Evolutionary conservation across 1,140 invertebrate genomes (phyloP), one percentile per base, ranked within the genome.

Genomic region (Nixonia krombeini): DNA sequence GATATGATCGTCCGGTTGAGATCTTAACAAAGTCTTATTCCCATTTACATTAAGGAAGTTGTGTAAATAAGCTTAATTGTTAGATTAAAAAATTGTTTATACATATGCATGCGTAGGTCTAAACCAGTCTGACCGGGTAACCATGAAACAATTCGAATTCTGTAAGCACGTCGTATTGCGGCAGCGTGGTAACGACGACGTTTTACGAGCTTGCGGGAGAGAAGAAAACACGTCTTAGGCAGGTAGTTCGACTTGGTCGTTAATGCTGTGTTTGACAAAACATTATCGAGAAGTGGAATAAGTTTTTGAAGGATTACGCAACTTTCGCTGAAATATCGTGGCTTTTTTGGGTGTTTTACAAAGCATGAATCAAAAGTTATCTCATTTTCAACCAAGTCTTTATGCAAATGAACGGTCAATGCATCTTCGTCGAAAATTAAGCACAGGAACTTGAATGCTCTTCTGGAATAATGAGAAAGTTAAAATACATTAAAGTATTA

Each of bases 201-300:
- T 47, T 59, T 59, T 59, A 59, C 45, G 56, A 59, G 46, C 46
- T 45, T 44, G 37, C 47, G 25, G 23, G 40, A 4, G 23, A 35
- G 46, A 16, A 35, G 46, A 58, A 38, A 50, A 58, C 46, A 50
- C 38, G 50, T 41, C 17, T 58, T 58, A 38, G 37, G 29, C 35
- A 25, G 45, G 45, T 37, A 42, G 45, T 42, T 57, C 16, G 7
- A 35, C 12, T 16, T 40, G 46, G 31, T 45, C 56, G 56, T 58
- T 50, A 58, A 58, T 38, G 56, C 56, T 40, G 50, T 50, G 46
- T 58, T 45, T 46, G 40, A 58, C 55, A 50, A 58, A 58, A 58
- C 55, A 58, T 58, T 58, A 50, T 58, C 55, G 29, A 13, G 4
- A 28, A 28, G 15, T 37, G 42, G 44, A 21, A 59, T 59, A 50